phyloP scores from a whole-genome alignment of 2,888 invertebrate species.

The Dione juno region DNA sequence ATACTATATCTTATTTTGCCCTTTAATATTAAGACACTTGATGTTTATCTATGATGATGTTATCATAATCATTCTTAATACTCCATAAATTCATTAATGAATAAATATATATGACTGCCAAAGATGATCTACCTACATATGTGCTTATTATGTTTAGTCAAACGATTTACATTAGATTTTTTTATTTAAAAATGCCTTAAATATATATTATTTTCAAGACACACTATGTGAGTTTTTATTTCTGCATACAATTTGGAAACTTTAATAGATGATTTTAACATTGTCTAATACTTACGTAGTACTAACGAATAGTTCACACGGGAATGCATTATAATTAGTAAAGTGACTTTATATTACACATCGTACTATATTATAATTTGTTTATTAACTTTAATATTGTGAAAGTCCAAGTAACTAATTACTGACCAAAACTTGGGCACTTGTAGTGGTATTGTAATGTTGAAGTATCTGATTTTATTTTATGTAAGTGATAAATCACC shows the following conservation, averaged over 20 bases:
- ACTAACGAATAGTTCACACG: background rate
- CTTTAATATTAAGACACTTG: no score
- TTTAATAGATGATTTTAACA: background rate
- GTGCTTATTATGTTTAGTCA: no score
- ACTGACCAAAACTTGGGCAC: conserved; percentile 14
- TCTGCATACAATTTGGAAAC: conserved; percentile 6
- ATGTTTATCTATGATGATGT: no score
- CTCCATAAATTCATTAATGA: no score
- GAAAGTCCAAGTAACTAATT: background rate
- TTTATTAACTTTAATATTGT: background rate
- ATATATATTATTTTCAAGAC: no score
- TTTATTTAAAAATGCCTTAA: background rate
- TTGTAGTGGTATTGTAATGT: conserved; percentile 3
- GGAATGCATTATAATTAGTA: background rate
- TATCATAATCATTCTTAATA: no score
- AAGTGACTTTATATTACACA: background rate
- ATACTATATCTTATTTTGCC: no score
- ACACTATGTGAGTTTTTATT: background rate
- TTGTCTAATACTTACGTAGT: conserved; percentile 9
- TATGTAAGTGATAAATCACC: conserved; percentile 14
- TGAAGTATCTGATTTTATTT: background rate
- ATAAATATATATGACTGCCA: no score
- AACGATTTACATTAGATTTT: no score
- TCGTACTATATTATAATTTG: background rate
- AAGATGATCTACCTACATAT: no score